A percentile compares a stretch with the other conserved stretches of the same genome.
Conservation (phyloP, 2,888 invertebrate genomes). For the Dryomyza anilis region DNA sequence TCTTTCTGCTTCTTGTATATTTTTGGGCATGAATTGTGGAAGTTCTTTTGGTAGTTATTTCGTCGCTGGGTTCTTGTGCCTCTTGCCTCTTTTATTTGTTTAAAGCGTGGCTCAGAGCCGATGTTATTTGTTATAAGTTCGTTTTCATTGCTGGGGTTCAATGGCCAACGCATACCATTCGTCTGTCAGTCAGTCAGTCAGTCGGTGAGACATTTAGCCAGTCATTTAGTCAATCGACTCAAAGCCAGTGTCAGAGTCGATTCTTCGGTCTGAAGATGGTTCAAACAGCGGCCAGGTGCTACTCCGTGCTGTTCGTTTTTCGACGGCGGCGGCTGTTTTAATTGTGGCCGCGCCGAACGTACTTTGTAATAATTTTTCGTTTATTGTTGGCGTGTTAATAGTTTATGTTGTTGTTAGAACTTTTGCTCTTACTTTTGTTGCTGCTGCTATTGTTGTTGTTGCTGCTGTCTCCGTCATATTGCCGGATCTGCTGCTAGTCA, state of each 20-base stretch:
- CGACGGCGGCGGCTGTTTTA: neutral
- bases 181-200: too few species aligned
- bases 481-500: neutral
- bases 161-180: too few species aligned
- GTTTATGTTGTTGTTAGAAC: too few species aligned
- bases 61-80: neutral
- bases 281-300: too few species aligned
- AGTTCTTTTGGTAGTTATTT: neutral
- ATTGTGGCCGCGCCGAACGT: neutral
- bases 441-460: neutral
- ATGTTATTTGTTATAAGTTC: slow-evolving; percentile 52
- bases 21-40: slow-evolving; percentile 29
- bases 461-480: too few species aligned
- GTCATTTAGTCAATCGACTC: too few species aligned
- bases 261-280: too few species aligned
- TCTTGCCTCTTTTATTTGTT: slow-evolving; percentile 5
- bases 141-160: slow-evolving; percentile 59
- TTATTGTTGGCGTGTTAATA: slow-evolving; percentile 15
- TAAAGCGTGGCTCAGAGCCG: neutral
- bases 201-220: too few species aligned
- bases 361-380: slow-evolving; percentile 13
- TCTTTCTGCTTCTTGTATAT: slow-evolving; percentile 41
- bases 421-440: neutral
- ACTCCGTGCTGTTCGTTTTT: neutral
- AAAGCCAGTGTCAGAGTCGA: too few species aligned